Percentiles rank a stretch among this genome's conserved stretches.
Evolutionary conservation across 2,888 invertebrate genomes (phyloP).

Genomic region (Fragum fragum): DNA sequence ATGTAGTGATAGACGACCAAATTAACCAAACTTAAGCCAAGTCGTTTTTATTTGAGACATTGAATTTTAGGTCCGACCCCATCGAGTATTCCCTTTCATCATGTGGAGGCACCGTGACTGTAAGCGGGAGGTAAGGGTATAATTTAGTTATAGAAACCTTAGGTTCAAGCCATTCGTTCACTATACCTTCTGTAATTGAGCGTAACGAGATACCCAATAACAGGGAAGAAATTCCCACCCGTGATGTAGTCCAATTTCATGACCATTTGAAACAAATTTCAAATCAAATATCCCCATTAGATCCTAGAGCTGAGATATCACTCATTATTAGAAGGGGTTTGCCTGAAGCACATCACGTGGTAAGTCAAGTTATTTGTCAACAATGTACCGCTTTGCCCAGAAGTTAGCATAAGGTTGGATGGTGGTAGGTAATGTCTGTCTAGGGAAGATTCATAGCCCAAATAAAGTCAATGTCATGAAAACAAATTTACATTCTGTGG

Average conservation of each 20-base stretch:
- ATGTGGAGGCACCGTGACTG: neutral
- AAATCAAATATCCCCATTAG: neutral
- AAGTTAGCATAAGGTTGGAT: conserved; percentile 40
- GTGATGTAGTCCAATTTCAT: conserved; percentile 19
- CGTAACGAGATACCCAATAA: conserved; percentile 42
- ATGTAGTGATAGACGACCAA: conserved; percentile 54
- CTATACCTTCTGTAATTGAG: conserved; percentile 42
- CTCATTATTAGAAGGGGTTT: conserved; percentile 53
- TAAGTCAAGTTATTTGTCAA: conserved; percentile 27
- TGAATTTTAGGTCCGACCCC: neutral
- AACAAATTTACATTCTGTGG: neutral
- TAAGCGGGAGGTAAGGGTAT: neutral
- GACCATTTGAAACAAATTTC: neutral
- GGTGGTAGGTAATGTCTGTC: conserved; percentile 43
- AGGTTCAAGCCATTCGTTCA: neutral
- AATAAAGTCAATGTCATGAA: conserved; percentile 12
- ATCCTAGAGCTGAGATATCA: neutral
- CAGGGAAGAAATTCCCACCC: conserved; percentile 46
- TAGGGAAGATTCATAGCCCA: conserved; percentile 40
- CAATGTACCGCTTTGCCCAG: conserved; percentile 35
- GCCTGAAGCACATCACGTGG: conserved; percentile 46
- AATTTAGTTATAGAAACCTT: neutral
- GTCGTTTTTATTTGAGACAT: conserved; percentile 30
- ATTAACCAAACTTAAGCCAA: conserved; percentile 44
- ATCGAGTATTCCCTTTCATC: conserved; percentile 31